Evolutionary conservation across 2,113 vertebrate genomes (phyloP), one percentile per base, ranked within the genome.

Genomic region (Mionectes macconnelli): DNA sequence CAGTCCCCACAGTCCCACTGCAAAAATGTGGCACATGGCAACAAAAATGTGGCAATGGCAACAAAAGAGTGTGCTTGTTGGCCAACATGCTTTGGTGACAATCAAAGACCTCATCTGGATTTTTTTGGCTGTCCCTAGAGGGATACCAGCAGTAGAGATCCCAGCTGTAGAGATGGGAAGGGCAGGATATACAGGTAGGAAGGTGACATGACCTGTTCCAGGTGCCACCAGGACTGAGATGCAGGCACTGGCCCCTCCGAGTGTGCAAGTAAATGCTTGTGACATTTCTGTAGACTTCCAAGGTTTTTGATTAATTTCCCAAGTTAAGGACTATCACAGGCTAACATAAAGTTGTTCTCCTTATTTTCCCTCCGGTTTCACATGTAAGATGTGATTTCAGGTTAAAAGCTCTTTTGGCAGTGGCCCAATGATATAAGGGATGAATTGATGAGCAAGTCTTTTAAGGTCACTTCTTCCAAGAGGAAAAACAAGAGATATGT

Each of bases 351-450:
- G 49, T 20, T 47, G 10, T n/a, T 64, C 10, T 33, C 1, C 44
- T 92, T 44, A 4, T 33, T 20, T 78, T 53, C 53, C n/a, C 11
- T 37, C 49, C 72, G 66, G 22, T 75, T 87, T 70, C 69, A 37
- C 33, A 11, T 2, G 35, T 2, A 22, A n/a, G 74, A 37, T 24
- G 12, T 37, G 81, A 57, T 44, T 74, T 60, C 77, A 79, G 47
- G 74, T 89, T 87, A 89, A 92, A 92, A 59, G 86, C 83, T 72
- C 13, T 56, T 89, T 63, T 82, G 80, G 80, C 84, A 49, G 47
- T 12, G 19, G 14, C 31, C 56, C 72, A 74, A n/a, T 9, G 56
- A 44, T 57, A 12, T 49, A 37, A 78, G 69, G 47, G 52, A 18
- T 45, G 55, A 67, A 42, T 78, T 9, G 12, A 91, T 89, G 76